Evolutionary conservation across 2,797 vertebrate genomes (phyloP), one percentile per base, ranked within the genome.

Genomic region (Sandelia bainsii): DNA sequence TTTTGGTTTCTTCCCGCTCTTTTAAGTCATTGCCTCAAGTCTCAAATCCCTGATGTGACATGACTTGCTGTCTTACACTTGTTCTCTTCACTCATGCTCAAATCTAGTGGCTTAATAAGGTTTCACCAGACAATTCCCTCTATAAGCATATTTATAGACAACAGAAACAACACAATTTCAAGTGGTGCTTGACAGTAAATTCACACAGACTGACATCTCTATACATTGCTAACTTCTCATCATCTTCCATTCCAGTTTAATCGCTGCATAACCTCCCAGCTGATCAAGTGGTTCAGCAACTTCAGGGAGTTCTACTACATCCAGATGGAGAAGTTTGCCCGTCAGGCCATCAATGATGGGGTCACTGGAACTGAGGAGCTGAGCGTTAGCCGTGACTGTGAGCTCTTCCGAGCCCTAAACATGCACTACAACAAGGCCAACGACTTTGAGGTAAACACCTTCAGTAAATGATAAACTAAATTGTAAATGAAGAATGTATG

Each of bases 371-470:
- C 89, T 7, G 97, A 99, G 77, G 98, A 99, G 89, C 82, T 99
- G 91, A 95, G 93, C 78, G 97, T 99, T 89, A 98, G 97, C 93
- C 96, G 98, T 72, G 98, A 99, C 93, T 97, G 96, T 78, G 98
- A 99, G 95, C 97, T 99, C 74, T 99, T 97, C 94, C 93, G 98
- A 22, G 98, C 97, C 87, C 96, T 99, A 89, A 99, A 99, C 96
- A 98, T 99, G 98, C 98, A 99, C 95, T 99, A 99, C 96, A 99
- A 99, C 95, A 99, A 99, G 94, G 97, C 97, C 90, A 99, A 99
- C 77, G 98, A 99, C 94, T 99, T 99, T 93, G 97, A 99, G 98
- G 98, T 99, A 34, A n/a, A 71, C 61, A 27, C n/a, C 22, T 69
- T 45, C 5, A 54, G 72, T 2, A 2, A 6, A 39, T 54, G 16